A percentile compares a stretch with the other conserved stretches of the same genome.
Conservation (phyloP, 2,797 vertebrate genomes). For the Choloepus didactylus region DNA sequence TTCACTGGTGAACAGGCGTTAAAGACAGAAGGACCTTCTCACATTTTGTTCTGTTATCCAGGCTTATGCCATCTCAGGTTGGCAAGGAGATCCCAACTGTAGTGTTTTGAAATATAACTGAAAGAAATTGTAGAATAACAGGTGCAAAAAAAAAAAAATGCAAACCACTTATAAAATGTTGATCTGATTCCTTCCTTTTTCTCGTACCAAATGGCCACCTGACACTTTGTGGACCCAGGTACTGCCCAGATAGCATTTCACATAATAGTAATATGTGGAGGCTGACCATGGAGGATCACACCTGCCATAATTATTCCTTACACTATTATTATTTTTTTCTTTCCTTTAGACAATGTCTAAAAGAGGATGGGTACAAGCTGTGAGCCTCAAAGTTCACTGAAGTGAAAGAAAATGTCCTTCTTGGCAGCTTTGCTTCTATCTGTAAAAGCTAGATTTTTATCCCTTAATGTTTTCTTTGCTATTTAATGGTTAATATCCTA, state of each 20-base stretch:
- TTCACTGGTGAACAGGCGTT: slow-evolving; percentile 92
- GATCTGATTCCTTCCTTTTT: slow-evolving; percentile 86
- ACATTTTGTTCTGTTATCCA: slow-evolving; percentile 93
- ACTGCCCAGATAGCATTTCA: slow-evolving; percentile 92
- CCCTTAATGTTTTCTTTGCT: slow-evolving; percentile 74
- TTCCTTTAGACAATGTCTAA: slow-evolving; percentile 75
- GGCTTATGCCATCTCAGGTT: slow-evolving; percentile 94
- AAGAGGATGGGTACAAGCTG: slow-evolving; percentile 82
- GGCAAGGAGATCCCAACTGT: slow-evolving; percentile 93
- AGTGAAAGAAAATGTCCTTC: slow-evolving; percentile 81
- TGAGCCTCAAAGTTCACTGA: slow-evolving; percentile 83
- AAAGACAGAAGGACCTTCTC: slow-evolving; percentile 93
- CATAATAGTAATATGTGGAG: slow-evolving; percentile 86
- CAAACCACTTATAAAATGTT: slow-evolving; percentile 89
- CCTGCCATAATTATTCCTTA: slow-evolving; percentile 91
- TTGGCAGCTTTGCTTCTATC: slow-evolving; percentile 82
- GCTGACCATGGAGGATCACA: slow-evolving; percentile 91
- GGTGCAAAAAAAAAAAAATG: slow-evolving; percentile 90
- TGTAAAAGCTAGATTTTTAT: slow-evolving; percentile 84
- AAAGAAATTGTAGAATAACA: slow-evolving; percentile 93
- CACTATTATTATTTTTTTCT: slow-evolving; percentile 80
- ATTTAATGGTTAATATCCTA: slow-evolving; percentile 79
- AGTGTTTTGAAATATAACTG: slow-evolving; percentile 93
- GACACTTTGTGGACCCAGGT: slow-evolving; percentile 93
- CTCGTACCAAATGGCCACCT: slow-evolving; percentile 91